These are phyloP conservation scores for Teleogryllus oceanicus DNA, from an alignment of 2,888 invertebrate species.

Conservation along the genomic window DNA sequence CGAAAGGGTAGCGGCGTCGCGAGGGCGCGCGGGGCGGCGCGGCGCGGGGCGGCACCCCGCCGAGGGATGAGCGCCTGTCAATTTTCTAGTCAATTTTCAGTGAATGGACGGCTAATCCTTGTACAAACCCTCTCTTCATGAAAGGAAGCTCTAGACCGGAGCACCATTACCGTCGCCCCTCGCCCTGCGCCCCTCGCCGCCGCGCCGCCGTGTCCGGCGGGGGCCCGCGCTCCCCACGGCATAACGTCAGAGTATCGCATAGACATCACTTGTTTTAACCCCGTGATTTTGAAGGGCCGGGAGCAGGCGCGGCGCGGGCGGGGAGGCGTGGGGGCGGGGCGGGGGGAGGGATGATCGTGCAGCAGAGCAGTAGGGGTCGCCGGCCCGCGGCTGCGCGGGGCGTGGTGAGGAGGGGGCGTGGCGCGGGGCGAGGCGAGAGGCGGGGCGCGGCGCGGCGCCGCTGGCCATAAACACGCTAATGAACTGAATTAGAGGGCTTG, in stretches of 20 bases:
- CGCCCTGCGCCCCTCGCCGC: slow-evolving; percentile 25
- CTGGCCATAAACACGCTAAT: slow-evolving; percentile 9
- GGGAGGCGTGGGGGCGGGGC: background rate
- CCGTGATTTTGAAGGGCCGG: slow-evolving; percentile 26
- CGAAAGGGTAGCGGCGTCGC: background rate
- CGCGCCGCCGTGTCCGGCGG: slow-evolving; percentile 6
- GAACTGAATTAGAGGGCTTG: background rate
- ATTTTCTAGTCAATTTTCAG: slow-evolving; percentile 51
- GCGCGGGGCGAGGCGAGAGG: background rate
- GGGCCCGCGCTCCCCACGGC: slow-evolving; percentile 20
- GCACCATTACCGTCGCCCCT: slow-evolving; percentile 33
- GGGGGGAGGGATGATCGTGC: slow-evolving; percentile 12
- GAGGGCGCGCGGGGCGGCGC: background rate
- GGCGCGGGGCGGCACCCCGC: background rate
- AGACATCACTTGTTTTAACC: slow-evolving; percentile 30
- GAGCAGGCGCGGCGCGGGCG: slow-evolving; percentile 12
- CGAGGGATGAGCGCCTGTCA: slow-evolving; percentile 39
- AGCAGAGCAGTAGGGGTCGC: background rate
- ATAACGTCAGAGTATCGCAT: slow-evolving; percentile 19
- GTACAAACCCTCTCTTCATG: slow-evolving; percentile 37
- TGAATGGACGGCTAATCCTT: slow-evolving; percentile 44
- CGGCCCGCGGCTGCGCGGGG: background rate
- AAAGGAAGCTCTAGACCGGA: slow-evolving; percentile 33
- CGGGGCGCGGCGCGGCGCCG: background rate
- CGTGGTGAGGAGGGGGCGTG: background rate